A percentile compares a stretch with the other conserved stretches of the same genome.
phyloP scores from a whole-genome alignment of 2,113 vertebrate species.

The Rynchops niger region DNA sequence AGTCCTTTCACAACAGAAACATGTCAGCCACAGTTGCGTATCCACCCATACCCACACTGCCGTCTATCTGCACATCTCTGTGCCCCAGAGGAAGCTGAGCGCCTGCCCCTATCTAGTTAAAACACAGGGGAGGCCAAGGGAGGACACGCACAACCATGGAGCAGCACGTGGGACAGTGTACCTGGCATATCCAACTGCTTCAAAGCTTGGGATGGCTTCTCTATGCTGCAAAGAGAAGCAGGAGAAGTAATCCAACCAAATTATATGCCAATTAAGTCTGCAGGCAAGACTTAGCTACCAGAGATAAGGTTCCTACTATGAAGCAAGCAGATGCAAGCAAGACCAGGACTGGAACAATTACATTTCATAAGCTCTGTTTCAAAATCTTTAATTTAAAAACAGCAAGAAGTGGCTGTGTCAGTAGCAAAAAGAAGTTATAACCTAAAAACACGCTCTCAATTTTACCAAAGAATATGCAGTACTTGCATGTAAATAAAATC shows the following conservation, averaged over 20 bases:
- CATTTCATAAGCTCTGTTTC: background rate
- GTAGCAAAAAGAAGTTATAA: background rate
- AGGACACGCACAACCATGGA: rapidly evolving
- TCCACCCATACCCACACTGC: background rate
- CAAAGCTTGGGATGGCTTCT: background rate
- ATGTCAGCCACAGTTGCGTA: rapidly evolving
- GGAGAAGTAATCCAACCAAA: background rate
- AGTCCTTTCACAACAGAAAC: background rate
- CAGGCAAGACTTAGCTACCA: background rate
- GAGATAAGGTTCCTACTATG: background rate
- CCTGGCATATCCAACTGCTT: background rate
- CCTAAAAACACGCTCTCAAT: background rate
- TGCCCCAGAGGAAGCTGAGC: background rate
- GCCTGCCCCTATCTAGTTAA: background rate
- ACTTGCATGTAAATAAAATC: background rate
- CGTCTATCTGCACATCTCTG: background rate
- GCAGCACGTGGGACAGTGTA: background rate
- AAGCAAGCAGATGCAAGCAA: background rate
- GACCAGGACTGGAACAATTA: background rate
- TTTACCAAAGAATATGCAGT: background rate
- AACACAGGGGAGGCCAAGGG: background rate
- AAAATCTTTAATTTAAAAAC: background rate
- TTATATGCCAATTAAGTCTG: background rate
- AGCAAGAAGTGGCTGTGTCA: background rate
- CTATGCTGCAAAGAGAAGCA: background rate